Base-by-base conservation (phyloP, 2,888 invertebrate genomes). In the Leucania comma region DNA sequence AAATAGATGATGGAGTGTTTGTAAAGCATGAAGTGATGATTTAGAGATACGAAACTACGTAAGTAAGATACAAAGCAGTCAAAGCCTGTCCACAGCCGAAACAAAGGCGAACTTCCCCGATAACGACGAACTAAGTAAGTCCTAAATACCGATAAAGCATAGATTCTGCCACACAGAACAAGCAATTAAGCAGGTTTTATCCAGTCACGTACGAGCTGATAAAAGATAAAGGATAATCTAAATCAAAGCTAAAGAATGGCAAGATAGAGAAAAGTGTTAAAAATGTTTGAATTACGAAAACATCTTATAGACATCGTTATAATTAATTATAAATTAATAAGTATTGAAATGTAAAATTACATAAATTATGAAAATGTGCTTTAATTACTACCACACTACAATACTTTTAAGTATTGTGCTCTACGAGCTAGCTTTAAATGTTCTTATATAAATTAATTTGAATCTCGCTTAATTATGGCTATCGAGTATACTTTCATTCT, bases 191-290 rank as follows among this genome's bases (percentile, higher is more conserved):
- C 32, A 50, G n/a, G 50, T 64, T 26, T 57, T 42, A 50, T 20
- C 22, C n/a, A 46, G 72, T 72, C 72, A 72, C 72, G 72, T 72
- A 72, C 50, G 20, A 24, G 24, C 50, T 72, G 72, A 72, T 72
- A 64, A 72, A 32, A 50, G 73, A 72, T 72, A 73, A 65, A 59
- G n/a, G 24, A 24, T n/a, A 35, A 51, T 50, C 26, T 9, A 2
- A 72, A 65, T 65, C 72, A 46, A 51, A 73, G 65, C 32, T 42
- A 20, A 26, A 48, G 12, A 22, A 8, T 12, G 20, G 1, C 8
- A 24, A 38, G 38, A 42, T 50, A 24, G 50, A 69, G 29, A 63
- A 64, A 12, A 14, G 17, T 38, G 9, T 22, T 12, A 17, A 56
- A 53, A 22, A 50, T 50, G 22, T 32, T 8, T 8, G 32, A 32